A percentile compares a stretch with the other conserved stretches of the same genome.
These are phyloP conservation scores for Akabosia matsudoensis DNA, from an alignment of 1,140 invertebrate species.

Conservation along the genomic window DNA sequence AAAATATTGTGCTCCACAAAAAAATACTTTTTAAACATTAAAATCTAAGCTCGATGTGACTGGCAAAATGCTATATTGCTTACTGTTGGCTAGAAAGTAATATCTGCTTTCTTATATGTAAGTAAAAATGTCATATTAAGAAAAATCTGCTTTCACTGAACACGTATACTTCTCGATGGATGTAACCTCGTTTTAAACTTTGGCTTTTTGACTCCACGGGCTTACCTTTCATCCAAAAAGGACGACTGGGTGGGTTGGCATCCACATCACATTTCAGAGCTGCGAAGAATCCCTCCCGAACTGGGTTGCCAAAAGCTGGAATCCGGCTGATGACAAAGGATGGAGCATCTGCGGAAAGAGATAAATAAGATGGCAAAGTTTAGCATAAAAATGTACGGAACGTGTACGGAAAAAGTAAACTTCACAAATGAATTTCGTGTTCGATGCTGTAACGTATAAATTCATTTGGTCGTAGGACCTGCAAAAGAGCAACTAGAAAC, in stretches of 20 bases:
- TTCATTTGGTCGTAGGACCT: neutral
- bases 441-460: neutral
- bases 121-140: neutral
- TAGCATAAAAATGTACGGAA: no score
- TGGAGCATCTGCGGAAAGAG: slow-evolving; percentile 67
- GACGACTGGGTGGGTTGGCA: slow-evolving; percentile 81
- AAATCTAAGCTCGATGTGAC: no score
- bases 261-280: slow-evolving; percentile 85
- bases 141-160: neutral
- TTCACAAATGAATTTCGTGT: slow-evolving; percentile 6
- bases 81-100: no score
- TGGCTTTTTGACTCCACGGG: slow-evolving; percentile 31
- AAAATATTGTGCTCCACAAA: no score
- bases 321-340: slow-evolving; percentile 83
- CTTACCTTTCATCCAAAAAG: slow-evolving; percentile 75
- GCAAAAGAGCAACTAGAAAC: no score
- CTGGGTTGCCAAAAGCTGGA: slow-evolving; percentile 81
- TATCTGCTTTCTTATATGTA: no score
- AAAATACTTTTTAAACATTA: no score
- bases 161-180: no score
- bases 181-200: neutral
- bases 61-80: no score
- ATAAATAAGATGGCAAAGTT: neutral
- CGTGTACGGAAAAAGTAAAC: neutral
- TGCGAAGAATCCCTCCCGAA: slow-evolving; percentile 77